Conservation (phyloP, 2,113 vertebrate species). For the Plestiodon gilberti region DNA sequence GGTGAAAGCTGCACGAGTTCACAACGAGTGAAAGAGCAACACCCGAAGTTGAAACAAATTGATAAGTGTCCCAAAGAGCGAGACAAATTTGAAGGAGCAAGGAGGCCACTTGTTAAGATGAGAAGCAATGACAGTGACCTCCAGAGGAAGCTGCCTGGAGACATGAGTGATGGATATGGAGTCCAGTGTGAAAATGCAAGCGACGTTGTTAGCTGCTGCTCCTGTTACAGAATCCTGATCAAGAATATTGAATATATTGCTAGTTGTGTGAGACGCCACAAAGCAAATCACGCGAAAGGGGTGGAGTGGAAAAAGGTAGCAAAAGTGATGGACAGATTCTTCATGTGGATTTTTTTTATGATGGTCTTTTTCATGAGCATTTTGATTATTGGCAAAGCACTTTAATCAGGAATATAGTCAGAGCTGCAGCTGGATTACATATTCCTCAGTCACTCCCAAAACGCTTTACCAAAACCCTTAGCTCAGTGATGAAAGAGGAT, state of each 20-base stretch:
- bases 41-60: conserved; percentile 22
- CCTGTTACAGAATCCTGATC: conserved; percentile 81
- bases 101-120: conserved; percentile 34
- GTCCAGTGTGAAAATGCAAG: conserved; percentile 59
- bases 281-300: conserved; percentile 85
- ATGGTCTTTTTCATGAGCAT: conserved; percentile 99
- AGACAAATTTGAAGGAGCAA: conserved; percentile 56
- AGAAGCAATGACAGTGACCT: conserved; percentile 53
- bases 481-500: not conserved
- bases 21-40: conserved; percentile 64
- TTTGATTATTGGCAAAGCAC: conserved; percentile 91
- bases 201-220: conserved; percentile 70
- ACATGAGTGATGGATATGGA: conserved; percentile 69
- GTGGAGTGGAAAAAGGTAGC: conserved; percentile 97
- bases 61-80: conserved; percentile 31
- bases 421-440: not conserved
- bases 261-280: conserved; percentile 91
- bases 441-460: not conserved
- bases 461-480: not conserved
- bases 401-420: conserved; percentile 59
- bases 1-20: conserved; percentile 91
- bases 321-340: conserved; percentile 98
- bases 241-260: conserved; percentile 93
- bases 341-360: conserved; percentile 98
- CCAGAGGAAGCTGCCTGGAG: conserved; percentile 65